Evolutionary conservation across 2,797 vertebrate genomes (phyloP).

Genomic region (Delichon dasypus): DNA sequence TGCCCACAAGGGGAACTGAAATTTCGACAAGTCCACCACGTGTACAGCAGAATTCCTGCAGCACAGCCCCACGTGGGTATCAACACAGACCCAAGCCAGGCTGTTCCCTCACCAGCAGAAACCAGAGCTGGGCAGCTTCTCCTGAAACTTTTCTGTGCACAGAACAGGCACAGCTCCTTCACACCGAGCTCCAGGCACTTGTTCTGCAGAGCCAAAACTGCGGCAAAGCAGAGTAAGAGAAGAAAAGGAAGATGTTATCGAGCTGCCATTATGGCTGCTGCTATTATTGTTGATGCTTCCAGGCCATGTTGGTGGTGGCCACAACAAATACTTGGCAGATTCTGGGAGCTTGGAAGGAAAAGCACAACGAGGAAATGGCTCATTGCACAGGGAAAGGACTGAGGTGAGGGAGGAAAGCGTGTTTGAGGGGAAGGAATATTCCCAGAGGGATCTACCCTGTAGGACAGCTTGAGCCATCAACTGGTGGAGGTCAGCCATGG

Average conservation of each 20-base stretch:
- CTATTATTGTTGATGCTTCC: background rate
- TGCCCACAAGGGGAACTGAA: background rate
- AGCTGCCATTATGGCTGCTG: background rate
- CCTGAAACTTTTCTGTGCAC: background rate
- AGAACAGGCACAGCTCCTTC: background rate
- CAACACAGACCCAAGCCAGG: background rate
- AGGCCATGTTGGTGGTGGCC: background rate
- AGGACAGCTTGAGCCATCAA: background rate
- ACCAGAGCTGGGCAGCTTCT: background rate
- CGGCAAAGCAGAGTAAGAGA: background rate
- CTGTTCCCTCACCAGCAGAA: background rate
- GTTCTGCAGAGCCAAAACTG: background rate
- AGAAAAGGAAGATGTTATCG: background rate
- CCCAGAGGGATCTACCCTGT: background rate
- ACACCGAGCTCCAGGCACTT: background rate
- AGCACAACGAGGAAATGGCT: background rate
- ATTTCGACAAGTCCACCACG: background rate
- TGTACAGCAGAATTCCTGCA: background rate
- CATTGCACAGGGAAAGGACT: background rate
- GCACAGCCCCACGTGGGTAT: fast-evolving
- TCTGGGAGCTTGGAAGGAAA: background rate
- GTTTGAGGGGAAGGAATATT: background rate
- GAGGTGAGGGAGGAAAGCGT: background rate
- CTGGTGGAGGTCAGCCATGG: background rate
- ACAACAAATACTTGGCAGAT: background rate